phyloP scores from a whole-genome alignment of 2,797 vertebrate genomes.

The Mormyrops attenuatus region DNA sequence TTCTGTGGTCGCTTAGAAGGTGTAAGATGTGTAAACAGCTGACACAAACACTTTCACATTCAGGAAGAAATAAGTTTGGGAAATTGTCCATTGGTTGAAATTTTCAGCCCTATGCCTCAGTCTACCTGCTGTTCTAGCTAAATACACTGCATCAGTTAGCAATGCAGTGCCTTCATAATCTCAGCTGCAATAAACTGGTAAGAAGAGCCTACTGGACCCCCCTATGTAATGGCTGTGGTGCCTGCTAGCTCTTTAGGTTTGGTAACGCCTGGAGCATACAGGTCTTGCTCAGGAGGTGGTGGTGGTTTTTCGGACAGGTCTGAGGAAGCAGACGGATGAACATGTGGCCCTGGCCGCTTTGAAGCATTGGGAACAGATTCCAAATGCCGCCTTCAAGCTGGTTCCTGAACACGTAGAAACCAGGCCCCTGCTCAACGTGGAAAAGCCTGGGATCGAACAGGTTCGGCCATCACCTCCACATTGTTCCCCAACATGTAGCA shows the following conservation, averaged over 20 bases:
- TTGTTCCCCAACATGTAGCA: not conserved
- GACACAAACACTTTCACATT: not conserved
- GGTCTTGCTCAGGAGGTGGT: not conserved
- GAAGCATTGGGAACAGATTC: conserved; percentile 89
- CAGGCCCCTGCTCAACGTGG: conserved; percentile 79
- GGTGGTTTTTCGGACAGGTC: conserved; percentile 57
- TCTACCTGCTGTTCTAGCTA: not conserved
- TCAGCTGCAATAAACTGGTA: not conserved
- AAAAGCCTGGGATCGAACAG: conserved; percentile 97
- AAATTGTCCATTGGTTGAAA: not conserved
- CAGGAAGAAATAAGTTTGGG: not conserved
- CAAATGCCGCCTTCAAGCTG: conserved; percentile 79
- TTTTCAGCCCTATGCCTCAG: not conserved
- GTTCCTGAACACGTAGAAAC: conserved; percentile 94
- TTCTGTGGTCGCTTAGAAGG: not conserved
- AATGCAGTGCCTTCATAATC: not conserved
- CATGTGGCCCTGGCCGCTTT: conserved; percentile 81
- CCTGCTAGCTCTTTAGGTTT: not conserved
- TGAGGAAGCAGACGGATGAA: conserved; percentile 87
- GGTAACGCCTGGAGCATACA: not conserved
- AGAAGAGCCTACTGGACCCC: not conserved
- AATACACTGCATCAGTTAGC: not conserved
- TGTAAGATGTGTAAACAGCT: not conserved
- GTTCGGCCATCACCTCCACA: conserved; percentile 39
- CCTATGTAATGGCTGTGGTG: not conserved